phyloP scores from a whole-genome alignment of 2,888 invertebrate species.

The Eupelmus urozonus region DNA sequence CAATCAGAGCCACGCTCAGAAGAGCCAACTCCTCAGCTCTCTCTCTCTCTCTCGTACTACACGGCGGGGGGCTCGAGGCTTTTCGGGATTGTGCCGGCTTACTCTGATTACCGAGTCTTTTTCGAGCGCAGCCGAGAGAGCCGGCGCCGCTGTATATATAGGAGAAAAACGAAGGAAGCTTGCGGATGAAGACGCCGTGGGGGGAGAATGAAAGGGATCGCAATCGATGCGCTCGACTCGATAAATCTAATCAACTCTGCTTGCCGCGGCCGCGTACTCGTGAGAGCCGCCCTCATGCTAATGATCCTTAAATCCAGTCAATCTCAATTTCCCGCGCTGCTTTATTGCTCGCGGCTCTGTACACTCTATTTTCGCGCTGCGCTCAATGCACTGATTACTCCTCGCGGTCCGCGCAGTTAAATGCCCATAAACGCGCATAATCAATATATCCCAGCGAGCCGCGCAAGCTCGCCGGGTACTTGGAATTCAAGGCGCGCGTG shows the following conservation, averaged over 20 bases:
- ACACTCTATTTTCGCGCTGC: too few relatives aligned
- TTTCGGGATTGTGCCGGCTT: slow-evolving; percentile 63
- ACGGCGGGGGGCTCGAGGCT: not conserved
- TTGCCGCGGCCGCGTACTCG: slow-evolving; percentile 34
- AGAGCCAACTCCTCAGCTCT: too few relatives aligned
- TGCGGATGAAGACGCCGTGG: slow-evolving; percentile 32
- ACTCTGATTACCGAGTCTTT: slow-evolving; percentile 68
- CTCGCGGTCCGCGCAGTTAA: not conserved
- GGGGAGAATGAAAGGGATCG: slow-evolving; percentile 18
- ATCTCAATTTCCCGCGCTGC: slow-evolving; percentile 63
- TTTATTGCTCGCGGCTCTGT: too few relatives aligned
- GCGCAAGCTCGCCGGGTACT: slow-evolving; percentile 7
- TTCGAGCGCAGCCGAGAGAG: too few relatives aligned
- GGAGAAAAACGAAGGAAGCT: too few relatives aligned
- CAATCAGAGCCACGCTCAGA: too few relatives aligned
- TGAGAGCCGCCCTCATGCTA: slow-evolving; percentile 58
- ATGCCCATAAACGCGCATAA: slow-evolving; percentile 31
- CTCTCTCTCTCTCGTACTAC: not conserved
- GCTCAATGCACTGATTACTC: slow-evolving; percentile 14
- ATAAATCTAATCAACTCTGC: slow-evolving; percentile 74
- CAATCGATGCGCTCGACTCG: slow-evolving; percentile 68
- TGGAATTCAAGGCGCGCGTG: slow-evolving; percentile 20
- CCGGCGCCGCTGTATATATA: too few relatives aligned
- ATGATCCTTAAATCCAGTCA: slow-evolving; percentile 69
- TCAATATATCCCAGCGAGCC: slow-evolving; percentile 28